Evolutionary conservation across 2,797 vertebrate species (phyloP), one percentile per base, ranked within the genome.

Genomic region (Telmatherina bonti): DNA sequence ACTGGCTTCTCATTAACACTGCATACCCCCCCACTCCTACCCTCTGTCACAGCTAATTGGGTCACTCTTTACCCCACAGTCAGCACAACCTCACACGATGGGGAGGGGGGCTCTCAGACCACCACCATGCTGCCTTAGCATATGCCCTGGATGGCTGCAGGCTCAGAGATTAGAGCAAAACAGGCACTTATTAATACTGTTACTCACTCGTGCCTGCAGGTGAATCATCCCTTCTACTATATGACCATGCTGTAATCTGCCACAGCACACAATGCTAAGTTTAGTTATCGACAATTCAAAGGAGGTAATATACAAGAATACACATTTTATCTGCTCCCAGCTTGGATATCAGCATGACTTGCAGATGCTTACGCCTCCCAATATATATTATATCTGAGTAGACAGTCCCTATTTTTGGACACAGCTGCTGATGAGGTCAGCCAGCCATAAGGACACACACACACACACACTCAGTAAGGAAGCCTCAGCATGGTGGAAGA

Each of bases 31-130:
- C 20, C 12, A 27, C 2, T 1, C 35, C 51, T 45, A 64, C 53
- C 74, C 71, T 62, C 79, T 74, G 82, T 65, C 80, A 82, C 51
- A 71, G 74, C 78, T 92, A 92, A 92, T 91, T 92, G 90, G 92
- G 91, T 91, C 91, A 92, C 86, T 81, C 77, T 89, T 90, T 84
- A 90, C 81, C 86, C 88, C 76, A 82, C 78, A 89, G 90, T 88
- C 82, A 90, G 89, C 86, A 88, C 73, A 77, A 73, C 62, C 78
- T 79, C 74, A 67, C 74, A 26, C 75, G 47, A 70, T 43, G 64
- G 80, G 58, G 72, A 65, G 72, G 71, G 72, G 64, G 69, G 41
- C 63, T 74, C 79, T 70, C 26, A 82, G 88, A 90, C 90, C 86
- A 91, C 86, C 90, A 88, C 71, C 79, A 81, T 52, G 73, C 85